Base-by-base conservation (phyloP, 2,797 vertebrate species). In the Clamator glandarius region DNA sequence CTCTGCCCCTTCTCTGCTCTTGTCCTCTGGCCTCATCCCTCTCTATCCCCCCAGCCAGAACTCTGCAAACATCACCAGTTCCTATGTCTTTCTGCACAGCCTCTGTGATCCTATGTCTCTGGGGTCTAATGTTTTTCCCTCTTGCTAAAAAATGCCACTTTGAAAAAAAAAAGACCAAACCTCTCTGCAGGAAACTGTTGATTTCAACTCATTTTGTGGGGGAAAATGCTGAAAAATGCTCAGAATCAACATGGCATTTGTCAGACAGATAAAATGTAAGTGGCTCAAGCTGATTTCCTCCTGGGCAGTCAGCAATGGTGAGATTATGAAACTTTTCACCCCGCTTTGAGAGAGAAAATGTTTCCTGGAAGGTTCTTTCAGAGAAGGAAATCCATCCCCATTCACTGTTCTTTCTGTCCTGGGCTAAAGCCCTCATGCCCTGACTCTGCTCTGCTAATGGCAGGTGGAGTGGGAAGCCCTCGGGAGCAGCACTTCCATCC, bases 11-110 rank as follows among this genome's bases (percentile, higher is more conserved):
- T 15, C 62, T 20, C 63, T 50, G 42, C 41, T 42, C 52, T 36
- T 8, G 12, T 16, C 21, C 28, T 31, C 59, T 16, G 31, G 50
- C 26, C 23, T 36, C 46, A 29, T 59, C 50, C 31, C 25, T 18
- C 31, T 11, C 50, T 39, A 3, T n/a, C 18, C 24, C 51, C 61
- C n/a, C 5, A 0, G 46, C 73, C 29, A 41, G 35, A 6, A 0
- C 18, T 13, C 35, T 23, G 14, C 44, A 21, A 52, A 23, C 41
- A 6, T 13, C 21, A 11, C 42, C 41, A n/a, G n/a, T n/a, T n/a
- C 11, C n/a, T n/a, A n/a, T n/a, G n/a, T n/a, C n/a, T n/a, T n/a
- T 52, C 66, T 35, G 16, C 66, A 11, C 39, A 26, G 48, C 57
- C 26, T 6, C 46, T 10, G 42, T 8, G 44, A 11, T 5, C 44